Base-by-base conservation (phyloP, 2,113 vertebrate species). In the Gallinago media region DNA sequence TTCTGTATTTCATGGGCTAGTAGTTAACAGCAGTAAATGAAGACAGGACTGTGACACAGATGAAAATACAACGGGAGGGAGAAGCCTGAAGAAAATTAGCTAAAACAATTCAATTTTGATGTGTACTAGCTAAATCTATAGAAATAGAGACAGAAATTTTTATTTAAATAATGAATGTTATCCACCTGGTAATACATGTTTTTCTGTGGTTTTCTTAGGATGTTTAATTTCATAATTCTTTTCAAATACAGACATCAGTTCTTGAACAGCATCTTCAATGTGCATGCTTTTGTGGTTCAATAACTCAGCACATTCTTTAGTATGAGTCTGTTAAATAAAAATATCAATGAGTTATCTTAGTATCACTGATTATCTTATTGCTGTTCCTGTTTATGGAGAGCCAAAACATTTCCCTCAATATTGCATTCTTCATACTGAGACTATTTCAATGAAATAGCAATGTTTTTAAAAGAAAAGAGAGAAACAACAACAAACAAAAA, bases 251-350 rank as follows among this genome's bases (percentile, higher is more conserved):
- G 83, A 75, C 65, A 97, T 73, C 52, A 99, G 92, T 87, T 99
- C 98, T 85, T 92, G 97, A 70, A 99, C 98, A 46, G 98, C 98
- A 92, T 97, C 96, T 94, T 99, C 98, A 79, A 99, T 32, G 8
- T 88, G 95, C 86, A 74, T 97, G 86, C 98, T 98, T 97, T 98
- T 99, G 55, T 90, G 74, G 63, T 98, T 97, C 78, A 99, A 32
- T 84, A 95, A 68, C 3, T 98, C 97, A 92, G 98, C 95, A 97
- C 97, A 97, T 91, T 98, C 97, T 83, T 95, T 98, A 49, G 97
- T 98, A 10, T 90, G 92, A 46, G 19, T 77, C 99, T 99, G 88
- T 97, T 76, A 93, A 96, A 88, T 15, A 94, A 96, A 96, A 61
- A 95, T 65, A 92, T 36, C 7, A 83, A 47, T 38, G 5, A 55